A percentile compares a stretch with the other conserved stretches of the same genome.
These are phyloP conservation scores for Euura saliciscinereae DNA, from an alignment of 1,140 invertebrate species.

Conservation along the genomic window DNA sequence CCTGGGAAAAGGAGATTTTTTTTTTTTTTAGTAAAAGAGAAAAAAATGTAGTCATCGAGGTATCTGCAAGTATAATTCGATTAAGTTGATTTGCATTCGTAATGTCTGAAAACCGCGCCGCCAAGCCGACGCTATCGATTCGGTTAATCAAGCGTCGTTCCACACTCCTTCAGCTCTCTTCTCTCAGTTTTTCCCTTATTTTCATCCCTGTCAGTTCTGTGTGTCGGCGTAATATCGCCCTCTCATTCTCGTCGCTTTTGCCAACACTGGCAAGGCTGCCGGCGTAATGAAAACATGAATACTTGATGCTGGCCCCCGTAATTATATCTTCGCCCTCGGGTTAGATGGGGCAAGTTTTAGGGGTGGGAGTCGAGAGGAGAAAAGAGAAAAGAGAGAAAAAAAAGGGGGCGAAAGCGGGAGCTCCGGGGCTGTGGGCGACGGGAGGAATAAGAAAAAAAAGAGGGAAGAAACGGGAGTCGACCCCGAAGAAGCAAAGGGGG, in stretches of 20 bases:
- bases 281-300: slow-evolving; percentile 59
- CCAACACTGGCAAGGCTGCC: slow-evolving; percentile 33
- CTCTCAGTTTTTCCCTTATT: background rate
- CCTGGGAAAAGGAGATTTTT: too few species aligned
- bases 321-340: slow-evolving; percentile 57
- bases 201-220: background rate
- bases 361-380: background rate
- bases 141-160: slow-evolving; percentile 24
- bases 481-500: slow-evolving; percentile 26
- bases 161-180: slow-evolving; percentile 9
- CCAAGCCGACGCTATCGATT: slow-evolving; percentile 25
- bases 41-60: background rate
- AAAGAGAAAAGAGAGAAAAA: slow-evolving; percentile 22
- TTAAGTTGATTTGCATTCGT: slow-evolving; percentile 31
- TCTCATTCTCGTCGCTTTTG: background rate
- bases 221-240: background rate
- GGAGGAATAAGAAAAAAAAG: slow-evolving; percentile 27
- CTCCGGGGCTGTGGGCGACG: slow-evolving; percentile 26
- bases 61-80: slow-evolving; percentile 34
- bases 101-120: slow-evolving; percentile 15
- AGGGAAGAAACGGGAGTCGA: slow-evolving; percentile 27
- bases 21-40: background rate
- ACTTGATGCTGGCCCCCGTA: slow-evolving; percentile 54
- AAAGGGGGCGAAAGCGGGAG: slow-evolving; percentile 18
- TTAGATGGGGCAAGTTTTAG: slow-evolving; percentile 31